Base-by-base conservation (phyloP, 2,797 vertebrate genomes). In the Philypnodon macrostomus region DNA sequence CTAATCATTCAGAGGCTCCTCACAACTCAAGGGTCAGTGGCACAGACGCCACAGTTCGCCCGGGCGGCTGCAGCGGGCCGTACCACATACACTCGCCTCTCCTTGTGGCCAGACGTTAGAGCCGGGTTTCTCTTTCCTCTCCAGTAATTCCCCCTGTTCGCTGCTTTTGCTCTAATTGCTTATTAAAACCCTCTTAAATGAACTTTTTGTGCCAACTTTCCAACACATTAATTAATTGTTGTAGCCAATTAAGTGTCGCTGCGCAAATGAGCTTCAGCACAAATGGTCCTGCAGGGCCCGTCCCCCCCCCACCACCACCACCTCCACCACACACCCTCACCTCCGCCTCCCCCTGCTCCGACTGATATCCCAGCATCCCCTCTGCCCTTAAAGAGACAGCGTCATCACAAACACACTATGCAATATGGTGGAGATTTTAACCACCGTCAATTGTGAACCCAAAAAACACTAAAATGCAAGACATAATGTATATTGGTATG, bases 191-290 rank as follows among this genome's bases (percentile, higher is more conserved):
- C 87, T 84, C 86, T 91, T 91, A 90, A 90, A 91, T 89, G 81
- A 91, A 91, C 88, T 91, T 91, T 90, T 89, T 81, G 93, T 95
- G 93, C 94, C 94, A 95, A 95, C 93, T 96, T 95, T 96, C 92
- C 93, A 95, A 96, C 94, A 96, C 94, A 96, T 96, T 97, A 96
- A 97, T 96, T 97, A 97, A 96, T 97, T 96, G 93, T 94, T 95
- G 94, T 93, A 95, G 94, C 94, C 95, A 96, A 96, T 97, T 96
- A 96, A 96, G 92, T 97, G 93, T 87, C 93, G 90, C 88, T 92
- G 93, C 87, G 93, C 94, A 95, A 95, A 96, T 95, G 94, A 97
- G 93, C 93, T 90, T 87, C 92, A 92, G 88, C 92, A 93, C 94
- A 96, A 95, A 96, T 92, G 94, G 93, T 94, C 93, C 94, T 95